Evolutionary conservation across 2,113 vertebrate species (phyloP), one percentile per base, ranked within the genome.

Genomic region (Sinocyclocheilus maitianheensis): DNA sequence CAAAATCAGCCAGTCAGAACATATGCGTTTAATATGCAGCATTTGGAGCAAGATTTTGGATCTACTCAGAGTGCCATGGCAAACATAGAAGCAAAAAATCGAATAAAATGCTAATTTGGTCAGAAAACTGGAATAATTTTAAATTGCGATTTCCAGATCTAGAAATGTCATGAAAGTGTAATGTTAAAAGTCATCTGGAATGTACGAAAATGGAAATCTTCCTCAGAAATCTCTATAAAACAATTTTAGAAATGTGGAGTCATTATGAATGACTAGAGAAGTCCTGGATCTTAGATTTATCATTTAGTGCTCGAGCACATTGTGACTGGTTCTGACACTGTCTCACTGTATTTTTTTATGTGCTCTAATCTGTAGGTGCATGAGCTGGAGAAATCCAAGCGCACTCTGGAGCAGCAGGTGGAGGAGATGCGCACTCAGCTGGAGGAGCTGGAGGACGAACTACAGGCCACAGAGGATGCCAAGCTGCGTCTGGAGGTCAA

Each of bases 341-440:
- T 48, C 4, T 13, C 8, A 3, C 3, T 79, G 11, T 58, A 84
- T 79, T 53, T 74, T 43, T 13, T 37, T 7, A 5, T 1, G 0
- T 40, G 10, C 34, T 55, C 2, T 34, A 20, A 22, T 11, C 12
- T 1, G 5, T 86, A 95, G 94, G 98, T 99, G 55, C 98, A 99
- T 6, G 98, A 99, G 84, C 96, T 99, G 89, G 98, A 99, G 92
- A 99, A 98, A 82, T 99, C 98, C 53, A 99, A 99, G 89, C 96
- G 98, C 24, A 96, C 96, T 12, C 93, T 99, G 43, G 98, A 99
- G 93, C 98, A 99, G 85, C 98, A 99, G 90, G 97, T 98, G 88
- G 97, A 98, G 67, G 98, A 99, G 91, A 99, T 99, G 98, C 94
- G 96, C 85, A 97, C 96, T 5, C 98, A 99, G 92, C 96, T 99